Evolutionary conservation across 2,888 invertebrate species (phyloP).

Genomic region (Eremobia ochroleuca): DNA sequence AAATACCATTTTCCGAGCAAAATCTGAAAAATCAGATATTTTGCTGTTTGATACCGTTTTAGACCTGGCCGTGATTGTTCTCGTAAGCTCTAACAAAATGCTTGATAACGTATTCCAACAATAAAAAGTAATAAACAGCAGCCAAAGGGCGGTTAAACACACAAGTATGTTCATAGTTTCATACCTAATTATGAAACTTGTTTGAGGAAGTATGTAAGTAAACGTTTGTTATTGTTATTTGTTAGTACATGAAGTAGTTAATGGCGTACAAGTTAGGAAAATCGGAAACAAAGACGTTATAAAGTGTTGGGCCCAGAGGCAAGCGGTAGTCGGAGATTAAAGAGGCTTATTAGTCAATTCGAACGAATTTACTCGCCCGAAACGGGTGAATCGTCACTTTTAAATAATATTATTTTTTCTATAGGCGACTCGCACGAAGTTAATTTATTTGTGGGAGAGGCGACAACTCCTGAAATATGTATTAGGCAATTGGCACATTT

Average conservation of each 20-base stretch:
- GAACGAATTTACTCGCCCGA: background rate
- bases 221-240: slow-evolving; percentile 44
- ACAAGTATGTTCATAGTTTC: slow-evolving; percentile 19
- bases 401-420: background rate
- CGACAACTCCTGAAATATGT: background rate
- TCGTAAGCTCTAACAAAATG: background rate
- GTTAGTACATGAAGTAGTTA: slow-evolving; percentile 24
- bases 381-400: background rate
- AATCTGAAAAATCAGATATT: background rate
- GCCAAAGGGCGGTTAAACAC: background rate
- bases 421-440: background rate
- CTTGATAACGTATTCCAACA: slow-evolving; percentile 5
- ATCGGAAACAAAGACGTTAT: slow-evolving; percentile 45
- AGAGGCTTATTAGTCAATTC: background rate
- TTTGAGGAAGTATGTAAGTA: slow-evolving; percentile 37
- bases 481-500: background rate
- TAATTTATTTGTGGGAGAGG: background rate
- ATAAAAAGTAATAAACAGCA: slow-evolving; percentile 28
- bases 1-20: background rate
- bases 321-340: background rate
- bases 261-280: slow-evolving; percentile 28
- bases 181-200: slow-evolving; percentile 43
- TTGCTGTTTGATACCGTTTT: too few species aligned
- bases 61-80: background rate
- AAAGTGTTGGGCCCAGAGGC: slow-evolving; percentile 22